Conservation (phyloP, 1,140 invertebrate genomes). For the Brachionus plicatilis region DNA sequence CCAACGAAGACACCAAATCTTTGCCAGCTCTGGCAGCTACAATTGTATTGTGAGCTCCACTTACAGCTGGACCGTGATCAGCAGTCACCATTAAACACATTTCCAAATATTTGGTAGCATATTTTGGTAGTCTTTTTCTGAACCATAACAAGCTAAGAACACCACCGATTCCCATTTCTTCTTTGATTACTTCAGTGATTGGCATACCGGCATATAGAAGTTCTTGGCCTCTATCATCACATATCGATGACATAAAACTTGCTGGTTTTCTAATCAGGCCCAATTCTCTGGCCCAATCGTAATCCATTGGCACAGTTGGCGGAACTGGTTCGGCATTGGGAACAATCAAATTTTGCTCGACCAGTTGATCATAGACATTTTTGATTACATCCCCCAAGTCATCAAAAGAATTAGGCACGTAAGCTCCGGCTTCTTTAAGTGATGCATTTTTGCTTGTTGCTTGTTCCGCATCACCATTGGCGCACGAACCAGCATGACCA, state of each 20-base stretch:
- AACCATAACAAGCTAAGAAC: slow-evolving; percentile 97
- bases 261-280: slow-evolving; percentile 96
- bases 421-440: slow-evolving; percentile 72
- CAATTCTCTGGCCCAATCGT: slow-evolving; percentile 92
- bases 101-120: slow-evolving; percentile 95
- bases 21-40: slow-evolving; percentile 97
- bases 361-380: slow-evolving; percentile 45
- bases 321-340: slow-evolving; percentile 85
- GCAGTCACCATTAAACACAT: slow-evolving; percentile 99
- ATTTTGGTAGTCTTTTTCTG: slow-evolving; percentile 78
- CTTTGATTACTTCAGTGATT: slow-evolving; percentile 78
- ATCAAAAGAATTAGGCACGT: slow-evolving; percentile 88
- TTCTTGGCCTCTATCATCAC: slow-evolving; percentile 97
- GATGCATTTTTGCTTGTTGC: slow-evolving; percentile 85
- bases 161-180: slow-evolving; percentile 86
- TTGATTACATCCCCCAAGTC: slow-evolving; percentile 73
- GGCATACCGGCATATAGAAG: slow-evolving; percentile 96
- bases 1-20: slow-evolving; percentile 90
- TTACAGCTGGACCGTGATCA: slow-evolving; percentile 97
- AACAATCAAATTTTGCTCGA: slow-evolving; percentile 70
- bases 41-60: slow-evolving; percentile 97
- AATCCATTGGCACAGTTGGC: slow-evolving; percentile 98
- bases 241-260: slow-evolving; percentile 98
- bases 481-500: slow-evolving; percentile 95
- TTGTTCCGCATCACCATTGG: slow-evolving; percentile 88